Evolutionary conservation across 2,888 invertebrate genomes (phyloP), one percentile per base, ranked within the genome.

Genomic region (Caradrina clavipalpis): DNA sequence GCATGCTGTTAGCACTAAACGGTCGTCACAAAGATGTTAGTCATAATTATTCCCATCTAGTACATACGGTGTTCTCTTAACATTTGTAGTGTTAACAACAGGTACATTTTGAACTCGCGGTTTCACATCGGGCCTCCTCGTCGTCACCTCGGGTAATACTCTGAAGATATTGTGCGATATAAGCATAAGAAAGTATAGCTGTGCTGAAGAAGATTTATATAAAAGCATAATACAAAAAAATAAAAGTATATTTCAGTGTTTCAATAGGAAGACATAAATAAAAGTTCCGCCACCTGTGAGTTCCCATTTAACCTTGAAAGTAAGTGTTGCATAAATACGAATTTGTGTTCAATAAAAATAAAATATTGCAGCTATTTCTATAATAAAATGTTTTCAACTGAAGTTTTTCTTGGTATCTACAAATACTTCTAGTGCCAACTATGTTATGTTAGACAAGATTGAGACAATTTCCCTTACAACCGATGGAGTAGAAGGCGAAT

Each of bases 31-130:
- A 70, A 76, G 70, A 54, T 66, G 83, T 91, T 88, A 88, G 80
- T 84, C 45, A 59, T 42, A 77, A 63, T 68, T 69, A 85, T 86
- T 80, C 85, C 85, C 86, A 86, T 80, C 64, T 79, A 79, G 87
- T 92, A 92, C 93, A 91, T 93, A 93, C 93, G 91, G 89, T 78
- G 73, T 84, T 87, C 87, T 91, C 89, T 92, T 94, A 90, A 87
- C 84, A 88, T 82, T 88, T 85, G 87, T 82, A 73, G 88, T 85
- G 78, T 92, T 94, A 90, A 83, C 79, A 69, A 89, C 89, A 67
- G 86, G 88, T 67, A 90, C 90, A 70, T 88, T 89, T 78, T 89
- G 81, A 55, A 86, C 77, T 75, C 89, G 87, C 53, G 88, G 81
- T 86, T 90, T 92, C 82, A 84, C 84, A 69, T 84, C 87, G 42